These are phyloP conservation scores for Capitulum mitella DNA, from an alignment of 2,888 invertebrate species.

Conservation along the genomic window DNA sequence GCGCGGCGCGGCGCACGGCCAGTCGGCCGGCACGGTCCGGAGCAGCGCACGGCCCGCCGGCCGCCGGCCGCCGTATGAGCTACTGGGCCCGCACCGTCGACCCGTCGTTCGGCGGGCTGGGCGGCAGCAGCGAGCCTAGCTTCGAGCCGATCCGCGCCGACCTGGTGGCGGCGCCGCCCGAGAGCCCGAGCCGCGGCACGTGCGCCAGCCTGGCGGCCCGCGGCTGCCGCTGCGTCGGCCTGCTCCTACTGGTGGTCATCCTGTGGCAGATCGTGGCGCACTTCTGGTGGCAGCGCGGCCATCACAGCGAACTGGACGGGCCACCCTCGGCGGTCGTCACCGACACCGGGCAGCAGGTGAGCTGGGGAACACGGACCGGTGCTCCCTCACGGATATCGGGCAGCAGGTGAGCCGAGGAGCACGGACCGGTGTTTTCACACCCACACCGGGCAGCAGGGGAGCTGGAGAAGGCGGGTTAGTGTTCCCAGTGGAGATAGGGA, in stretches of 20 bases:
- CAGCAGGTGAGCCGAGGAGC: too few species aligned
- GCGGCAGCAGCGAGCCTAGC: neutral
- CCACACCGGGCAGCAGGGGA: too few species aligned
- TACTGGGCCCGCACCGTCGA: constrained; percentile 9
- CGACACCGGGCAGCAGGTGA: too few species aligned
- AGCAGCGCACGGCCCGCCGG: neutral
- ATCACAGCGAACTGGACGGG: too few species aligned
- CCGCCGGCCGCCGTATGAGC: constrained; percentile 2
- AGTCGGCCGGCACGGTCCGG: neutral
- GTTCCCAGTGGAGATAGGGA: too few species aligned
- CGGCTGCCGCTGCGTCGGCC: neutral
- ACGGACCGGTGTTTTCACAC: too few species aligned
- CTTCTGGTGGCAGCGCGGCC: neutral
- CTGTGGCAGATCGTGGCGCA: neutral
- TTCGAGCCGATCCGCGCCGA: neutral
- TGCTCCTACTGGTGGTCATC: neutral
- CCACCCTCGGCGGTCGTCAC: too few species aligned
- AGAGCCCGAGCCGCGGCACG: neutral
- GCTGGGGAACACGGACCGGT: too few species aligned
- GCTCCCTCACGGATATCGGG: too few species aligned
- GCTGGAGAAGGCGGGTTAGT: too few species aligned
- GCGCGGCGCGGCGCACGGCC: too few species aligned
- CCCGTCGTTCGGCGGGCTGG: neutral
- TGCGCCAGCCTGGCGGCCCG: neutral
- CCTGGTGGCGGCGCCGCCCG: neutral